These are phyloP conservation scores for Chelonoidis abingdonii DNA, from an alignment of 2,113 vertebrate species.

Conservation along the genomic window DNA sequence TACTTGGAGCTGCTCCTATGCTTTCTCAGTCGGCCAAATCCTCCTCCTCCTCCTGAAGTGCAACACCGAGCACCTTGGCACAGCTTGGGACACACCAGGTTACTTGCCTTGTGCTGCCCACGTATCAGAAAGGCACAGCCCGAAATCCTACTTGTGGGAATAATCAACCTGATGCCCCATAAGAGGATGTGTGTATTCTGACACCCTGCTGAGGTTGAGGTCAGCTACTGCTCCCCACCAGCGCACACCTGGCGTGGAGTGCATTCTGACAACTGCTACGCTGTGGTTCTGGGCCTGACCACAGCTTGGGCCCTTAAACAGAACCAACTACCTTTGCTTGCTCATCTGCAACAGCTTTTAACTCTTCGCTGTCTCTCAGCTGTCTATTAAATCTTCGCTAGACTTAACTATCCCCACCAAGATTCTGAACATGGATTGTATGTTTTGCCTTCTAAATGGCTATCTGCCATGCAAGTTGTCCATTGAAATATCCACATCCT, in stretches of 20 bases:
- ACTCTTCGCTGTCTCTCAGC: neutral
- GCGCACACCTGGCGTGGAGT: accelerated
- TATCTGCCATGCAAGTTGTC: neutral
- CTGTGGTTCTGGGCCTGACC: neutral
- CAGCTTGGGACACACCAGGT: neutral
- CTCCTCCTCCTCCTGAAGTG: neutral
- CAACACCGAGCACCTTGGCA: neutral
- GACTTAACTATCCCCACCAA: neutral
- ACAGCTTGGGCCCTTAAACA: too few species aligned
- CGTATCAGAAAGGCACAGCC: too few species aligned
- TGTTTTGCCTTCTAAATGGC: neutral
- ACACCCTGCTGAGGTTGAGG: neutral
- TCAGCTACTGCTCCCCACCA: neutral
- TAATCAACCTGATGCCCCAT: neutral
- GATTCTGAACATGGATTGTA: neutral
- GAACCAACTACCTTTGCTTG: neutral
- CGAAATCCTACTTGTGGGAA: neutral
- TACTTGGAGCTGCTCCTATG: neutral
- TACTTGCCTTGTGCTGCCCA: neutral
- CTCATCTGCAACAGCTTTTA: constrained; percentile 31
- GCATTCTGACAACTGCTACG: neutral
- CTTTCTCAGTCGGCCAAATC: neutral
- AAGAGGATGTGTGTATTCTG: neutral
- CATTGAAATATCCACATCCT: neutral
- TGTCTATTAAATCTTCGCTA: neutral